Evolutionary conservation across 2,797 vertebrate genomes (phyloP).

Genomic region (Sebastiscus albofasciatus): DNA sequence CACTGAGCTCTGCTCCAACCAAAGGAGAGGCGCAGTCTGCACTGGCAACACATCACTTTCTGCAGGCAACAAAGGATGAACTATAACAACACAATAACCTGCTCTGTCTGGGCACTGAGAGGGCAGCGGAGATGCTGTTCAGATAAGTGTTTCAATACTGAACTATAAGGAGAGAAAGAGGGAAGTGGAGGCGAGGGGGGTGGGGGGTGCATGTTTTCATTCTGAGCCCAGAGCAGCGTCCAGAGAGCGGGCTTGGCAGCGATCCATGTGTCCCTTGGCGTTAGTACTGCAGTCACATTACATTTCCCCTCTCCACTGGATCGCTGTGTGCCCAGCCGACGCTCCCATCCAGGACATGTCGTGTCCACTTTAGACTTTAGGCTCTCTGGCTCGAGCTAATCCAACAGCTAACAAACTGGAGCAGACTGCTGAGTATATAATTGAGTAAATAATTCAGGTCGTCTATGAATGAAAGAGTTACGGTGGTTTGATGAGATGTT

Average conservation of each 20-base stretch:
- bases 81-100: conserved; percentile 66
- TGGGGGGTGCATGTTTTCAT: conserved; percentile 50
- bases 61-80: conserved; percentile 63
- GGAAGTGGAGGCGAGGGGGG: conserved; percentile 25
- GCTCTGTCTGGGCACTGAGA: conserved; percentile 39
- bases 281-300: conserved; percentile 78
- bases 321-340: conserved; percentile 67
- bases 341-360: conserved; percentile 73
- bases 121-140: conserved; percentile 59
- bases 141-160: conserved; percentile 64
- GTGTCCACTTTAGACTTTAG: conserved; percentile 72
- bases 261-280: conserved; percentile 71
- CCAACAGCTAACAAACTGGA: conserved; percentile 71
- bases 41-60: conserved; percentile 57
- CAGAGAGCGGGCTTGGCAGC: conserved; percentile 70
- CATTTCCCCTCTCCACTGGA: conserved; percentile 69
- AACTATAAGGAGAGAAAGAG: conserved; percentile 48
- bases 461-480: conserved; percentile 57
- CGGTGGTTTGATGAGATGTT: conserved; percentile 29
- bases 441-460: conserved; percentile 70
- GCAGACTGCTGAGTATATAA: conserved; percentile 65
- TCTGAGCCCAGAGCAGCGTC: conserved; percentile 57
- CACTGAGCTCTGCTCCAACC: conserved; percentile 53
- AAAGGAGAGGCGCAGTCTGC: conserved; percentile 29
- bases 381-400: conserved; percentile 64